Percentiles rank a stretch among this genome's conserved stretches.
Conservation (phyloP, 2,113 vertebrate genomes). For the Malurus melanocephalus region DNA sequence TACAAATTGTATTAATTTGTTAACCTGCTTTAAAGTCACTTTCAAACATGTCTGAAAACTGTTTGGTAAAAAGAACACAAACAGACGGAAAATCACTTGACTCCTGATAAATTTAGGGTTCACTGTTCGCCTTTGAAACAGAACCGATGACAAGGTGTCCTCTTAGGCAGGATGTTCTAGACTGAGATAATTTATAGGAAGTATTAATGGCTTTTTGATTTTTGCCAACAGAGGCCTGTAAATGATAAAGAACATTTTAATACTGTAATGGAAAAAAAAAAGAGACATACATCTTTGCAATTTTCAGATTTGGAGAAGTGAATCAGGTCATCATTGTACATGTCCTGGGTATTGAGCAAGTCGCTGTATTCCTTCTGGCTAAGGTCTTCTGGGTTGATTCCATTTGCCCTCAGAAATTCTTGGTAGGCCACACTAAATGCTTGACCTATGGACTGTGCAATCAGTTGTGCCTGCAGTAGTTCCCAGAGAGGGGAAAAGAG, state of each 20-base stretch:
- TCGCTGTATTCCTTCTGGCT: conserved; percentile 97
- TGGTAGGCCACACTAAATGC: conserved; percentile 97
- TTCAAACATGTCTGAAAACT: background rate
- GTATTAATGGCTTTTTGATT: background rate
- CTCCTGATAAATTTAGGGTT: background rate
- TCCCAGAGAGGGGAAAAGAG: background rate
- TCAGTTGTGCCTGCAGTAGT: conserved; percentile 85
- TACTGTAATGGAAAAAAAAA: background rate
- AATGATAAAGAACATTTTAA: background rate
- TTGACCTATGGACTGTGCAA: conserved; percentile 96
- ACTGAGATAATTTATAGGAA: background rate
- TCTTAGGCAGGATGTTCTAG: background rate
- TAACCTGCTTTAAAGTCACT: background rate
- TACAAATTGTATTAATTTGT: background rate
- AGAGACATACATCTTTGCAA: conserved; percentile 89
- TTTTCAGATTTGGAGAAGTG: conserved; percentile 98
- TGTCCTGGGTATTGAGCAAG: conserved; percentile 94
- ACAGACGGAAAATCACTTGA: background rate
- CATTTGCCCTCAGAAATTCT: conserved; percentile 92
- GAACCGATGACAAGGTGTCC: background rate
- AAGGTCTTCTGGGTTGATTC: conserved; percentile 94
- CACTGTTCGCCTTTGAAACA: background rate
- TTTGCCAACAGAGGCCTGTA: background rate
- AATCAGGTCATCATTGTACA: conserved; percentile 97
- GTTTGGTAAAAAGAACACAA: background rate